Percentiles rank a stretch among this genome's conserved stretches.
Evolutionary conservation across 2,797 vertebrate species (phyloP).

Genomic region (Diplodus puntazzo): DNA sequence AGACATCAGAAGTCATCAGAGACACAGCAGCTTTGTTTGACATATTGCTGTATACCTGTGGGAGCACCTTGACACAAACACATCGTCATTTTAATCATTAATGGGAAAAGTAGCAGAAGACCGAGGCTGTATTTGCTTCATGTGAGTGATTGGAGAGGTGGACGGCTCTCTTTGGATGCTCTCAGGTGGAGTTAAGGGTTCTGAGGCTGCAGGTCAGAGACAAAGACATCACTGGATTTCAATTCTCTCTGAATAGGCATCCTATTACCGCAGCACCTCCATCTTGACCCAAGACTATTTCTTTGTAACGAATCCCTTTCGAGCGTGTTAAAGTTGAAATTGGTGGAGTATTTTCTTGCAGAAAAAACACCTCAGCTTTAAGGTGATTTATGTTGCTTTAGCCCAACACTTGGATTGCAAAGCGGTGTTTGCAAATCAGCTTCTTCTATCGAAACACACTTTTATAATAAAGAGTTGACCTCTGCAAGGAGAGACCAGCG

Average conservation of each 20-base stretch:
- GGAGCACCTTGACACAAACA: constrained; percentile 11
- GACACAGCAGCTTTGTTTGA: constrained; percentile 46
- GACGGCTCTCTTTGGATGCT: background rate
- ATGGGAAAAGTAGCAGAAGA: background rate
- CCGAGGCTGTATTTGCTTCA: background rate
- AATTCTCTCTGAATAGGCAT: constrained; percentile 60
- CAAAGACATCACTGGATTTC: constrained; percentile 55
- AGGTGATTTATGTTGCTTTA: constrained; percentile 45
- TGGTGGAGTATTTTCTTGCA: constrained; percentile 28
- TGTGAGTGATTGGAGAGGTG: background rate
- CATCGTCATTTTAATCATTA: background rate
- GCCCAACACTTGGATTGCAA: constrained; percentile 14
- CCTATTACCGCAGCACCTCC: constrained; percentile 68
- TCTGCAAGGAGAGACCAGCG: constrained; percentile 48
- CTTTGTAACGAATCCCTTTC: constrained; percentile 53
- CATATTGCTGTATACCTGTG: constrained; percentile 19
- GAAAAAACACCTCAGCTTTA: constrained; percentile 37
- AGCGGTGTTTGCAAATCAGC: constrained; percentile 55
- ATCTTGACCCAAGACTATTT: constrained; percentile 61
- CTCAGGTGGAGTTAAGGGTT: constrained; percentile 39
- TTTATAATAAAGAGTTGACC: constrained; percentile 51
- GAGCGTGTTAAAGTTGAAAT: constrained; percentile 40
- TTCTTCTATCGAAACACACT: constrained; percentile 24
- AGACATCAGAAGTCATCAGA: constrained; percentile 61
- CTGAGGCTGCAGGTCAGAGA: constrained; percentile 52